A percentile compares a stretch with the other conserved stretches of the same genome.
These are phyloP conservation scores for Eremobia ochroleuca DNA, from an alignment of 2,888 invertebrate genomes.

Conservation along the genomic window DNA sequence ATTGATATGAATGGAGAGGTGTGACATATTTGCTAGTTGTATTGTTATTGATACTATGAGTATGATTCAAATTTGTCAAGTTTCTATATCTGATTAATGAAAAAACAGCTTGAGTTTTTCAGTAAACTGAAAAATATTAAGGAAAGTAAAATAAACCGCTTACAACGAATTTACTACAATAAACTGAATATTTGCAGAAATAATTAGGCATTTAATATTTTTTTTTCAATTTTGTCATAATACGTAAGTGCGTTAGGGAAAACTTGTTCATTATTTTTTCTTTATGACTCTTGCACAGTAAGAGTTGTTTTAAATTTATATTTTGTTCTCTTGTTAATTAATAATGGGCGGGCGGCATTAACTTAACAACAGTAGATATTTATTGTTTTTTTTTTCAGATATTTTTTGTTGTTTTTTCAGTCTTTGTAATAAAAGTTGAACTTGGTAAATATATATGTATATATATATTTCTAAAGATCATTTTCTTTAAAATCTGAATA, in stretches of 20 bases:
- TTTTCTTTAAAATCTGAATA: not conserved
- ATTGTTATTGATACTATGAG: not conserved
- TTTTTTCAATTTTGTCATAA: not conserved
- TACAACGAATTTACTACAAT: not conserved
- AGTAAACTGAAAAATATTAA: not conserved
- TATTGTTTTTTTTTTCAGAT: not conserved
- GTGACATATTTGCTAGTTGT: not conserved
- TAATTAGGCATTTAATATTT: not conserved
- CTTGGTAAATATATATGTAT: too few species aligned
- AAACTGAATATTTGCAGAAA: not conserved
- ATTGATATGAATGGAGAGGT: constrained; percentile 47
- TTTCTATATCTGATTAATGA: not conserved
- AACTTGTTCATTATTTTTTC: not conserved
- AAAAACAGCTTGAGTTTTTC: not conserved
- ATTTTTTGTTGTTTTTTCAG: too few species aligned
- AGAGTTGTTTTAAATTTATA: constrained; percentile 6
- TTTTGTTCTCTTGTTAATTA: constrained; percentile 25
- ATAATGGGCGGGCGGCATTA: not conserved
- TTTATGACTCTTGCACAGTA: constrained; percentile 9
- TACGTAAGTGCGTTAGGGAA: not conserved
- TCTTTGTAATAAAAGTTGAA: not conserved
- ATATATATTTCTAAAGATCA: fast-evolving
- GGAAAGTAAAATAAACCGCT: not conserved
- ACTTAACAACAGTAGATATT: not conserved
- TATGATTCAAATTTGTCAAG: not conserved